Evolutionary conservation across 37 sponge, comb jelly and placozoan species (phyloP).

Genomic region (Crambe crambe): DNA sequence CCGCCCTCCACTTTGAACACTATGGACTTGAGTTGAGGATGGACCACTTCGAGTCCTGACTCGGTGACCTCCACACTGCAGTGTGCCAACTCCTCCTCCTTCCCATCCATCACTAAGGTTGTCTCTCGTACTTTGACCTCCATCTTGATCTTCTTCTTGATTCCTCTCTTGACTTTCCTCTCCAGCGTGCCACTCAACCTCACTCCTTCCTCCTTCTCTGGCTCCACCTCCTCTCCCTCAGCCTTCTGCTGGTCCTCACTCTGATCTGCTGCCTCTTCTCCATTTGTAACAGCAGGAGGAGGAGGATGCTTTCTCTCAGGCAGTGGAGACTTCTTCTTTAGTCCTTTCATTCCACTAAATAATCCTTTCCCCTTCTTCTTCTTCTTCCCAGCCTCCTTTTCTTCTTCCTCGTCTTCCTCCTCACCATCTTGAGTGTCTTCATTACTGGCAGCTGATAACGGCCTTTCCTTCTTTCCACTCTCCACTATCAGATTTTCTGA

Average conservation of each 20-base stretch:
- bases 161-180: slow-evolving; percentile 4
- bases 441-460: neutral
- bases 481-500: neutral
- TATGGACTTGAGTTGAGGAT: slow-evolving; percentile 25
- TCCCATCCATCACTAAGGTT: neutral
- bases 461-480: neutral
- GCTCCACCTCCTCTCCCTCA: slow-evolving; percentile 8
- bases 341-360: neutral
- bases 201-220: slow-evolving; percentile 17
- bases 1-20: slow-evolving; percentile 23
- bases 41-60: slow-evolving; percentile 13
- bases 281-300: neutral
- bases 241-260: neutral
- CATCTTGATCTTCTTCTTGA: slow-evolving; percentile 11
- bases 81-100: slow-evolving; percentile 9
- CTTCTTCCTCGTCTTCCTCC: slow-evolving; percentile 2
- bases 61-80: slow-evolving; percentile 23
- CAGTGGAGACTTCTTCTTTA: slow-evolving; percentile 19
- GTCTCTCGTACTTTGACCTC: slow-evolving; percentile 7
- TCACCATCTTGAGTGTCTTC: neutral
- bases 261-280: neutral
- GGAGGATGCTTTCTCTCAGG: neutral
- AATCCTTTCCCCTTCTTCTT: slow-evolving; percentile 2
- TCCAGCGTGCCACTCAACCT: neutral
- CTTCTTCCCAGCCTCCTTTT: slow-evolving; percentile 15